phyloP scores from a whole-genome alignment of 2,888 invertebrate genomes.

The Epinotia demarniana region DNA sequence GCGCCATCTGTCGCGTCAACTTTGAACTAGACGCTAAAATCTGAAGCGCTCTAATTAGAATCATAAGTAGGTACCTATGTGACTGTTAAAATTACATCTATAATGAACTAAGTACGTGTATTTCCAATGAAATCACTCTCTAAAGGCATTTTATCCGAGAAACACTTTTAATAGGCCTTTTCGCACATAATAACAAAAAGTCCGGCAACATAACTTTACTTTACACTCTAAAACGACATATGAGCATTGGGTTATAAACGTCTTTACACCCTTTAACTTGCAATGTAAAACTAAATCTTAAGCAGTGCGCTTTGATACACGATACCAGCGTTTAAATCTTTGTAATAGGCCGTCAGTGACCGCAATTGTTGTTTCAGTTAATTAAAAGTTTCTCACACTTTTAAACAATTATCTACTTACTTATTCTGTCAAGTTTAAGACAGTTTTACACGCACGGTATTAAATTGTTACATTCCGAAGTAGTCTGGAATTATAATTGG shows the following conservation, averaged over 20 bases:
- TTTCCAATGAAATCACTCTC: conserved; percentile 29
- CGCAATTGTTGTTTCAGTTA: conserved; percentile 4
- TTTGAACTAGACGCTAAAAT: neutral
- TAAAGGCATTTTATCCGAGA: conserved; percentile 33
- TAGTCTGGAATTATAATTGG: conserved; percentile 18
- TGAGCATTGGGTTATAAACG: neutral
- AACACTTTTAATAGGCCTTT: conserved; percentile 38
- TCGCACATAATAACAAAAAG: conserved; percentile 29
- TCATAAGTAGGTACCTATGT: neutral
- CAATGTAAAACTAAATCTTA: neutral
- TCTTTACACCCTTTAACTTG: neutral
- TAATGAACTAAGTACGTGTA: conserved; percentile 10
- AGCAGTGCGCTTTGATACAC: neutral
- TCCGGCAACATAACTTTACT: neutral
- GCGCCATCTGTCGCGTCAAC: conserved; percentile 2
- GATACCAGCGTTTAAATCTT: neutral
- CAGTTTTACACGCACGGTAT: conserved; percentile 25
- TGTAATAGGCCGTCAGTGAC: neutral
- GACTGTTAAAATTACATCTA: neutral
- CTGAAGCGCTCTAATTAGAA: conserved; percentile 2
- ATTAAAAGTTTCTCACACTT: conserved; percentile 43
- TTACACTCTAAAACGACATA: conserved; percentile 1
- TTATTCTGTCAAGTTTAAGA: conserved; percentile 22
- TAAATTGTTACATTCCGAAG: conserved; percentile 33
- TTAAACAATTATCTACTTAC: conserved; percentile 35